Evolutionary conservation across 1,140 invertebrate genomes (phyloP).

Genomic region (Forficula auricularia): DNA sequence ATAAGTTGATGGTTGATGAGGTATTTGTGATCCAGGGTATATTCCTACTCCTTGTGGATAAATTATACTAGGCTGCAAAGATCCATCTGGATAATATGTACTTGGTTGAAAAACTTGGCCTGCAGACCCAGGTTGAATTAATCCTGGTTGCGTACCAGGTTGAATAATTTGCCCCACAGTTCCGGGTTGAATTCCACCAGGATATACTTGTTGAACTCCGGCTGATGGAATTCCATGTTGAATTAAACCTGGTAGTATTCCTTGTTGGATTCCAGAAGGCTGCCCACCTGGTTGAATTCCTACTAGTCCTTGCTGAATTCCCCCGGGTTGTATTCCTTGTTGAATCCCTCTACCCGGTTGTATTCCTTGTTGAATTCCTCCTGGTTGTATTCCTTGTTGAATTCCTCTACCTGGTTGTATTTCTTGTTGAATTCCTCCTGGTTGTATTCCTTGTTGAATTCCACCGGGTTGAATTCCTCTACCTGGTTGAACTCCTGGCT

Average conservation of each 20-base stretch:
- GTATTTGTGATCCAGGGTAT: not conserved
- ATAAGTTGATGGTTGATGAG: not conserved
- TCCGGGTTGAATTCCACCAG: not conserved
- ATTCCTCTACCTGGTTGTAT: conserved; percentile 8
- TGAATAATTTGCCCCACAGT: conserved; percentile 2
- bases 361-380: conserved; percentile 4
- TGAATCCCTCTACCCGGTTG: conserved; percentile 6
- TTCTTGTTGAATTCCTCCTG: conserved; percentile 9
- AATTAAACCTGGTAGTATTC: not conserved
- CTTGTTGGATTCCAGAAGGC: not conserved
- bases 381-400: conserved; percentile 6
- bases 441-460: conserved; percentile 8
- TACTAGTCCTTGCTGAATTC: no score
- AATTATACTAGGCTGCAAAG: not conserved
- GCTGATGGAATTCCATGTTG: not conserved
- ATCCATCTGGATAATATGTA: not conserved
- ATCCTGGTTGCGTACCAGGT: no score
- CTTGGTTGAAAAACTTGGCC: not conserved
- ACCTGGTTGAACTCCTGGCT: conserved; percentile 6
- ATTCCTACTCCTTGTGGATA: not conserved
- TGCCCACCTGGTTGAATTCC: not conserved
- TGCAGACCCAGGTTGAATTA: not conserved
- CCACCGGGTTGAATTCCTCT: conserved; percentile 2
- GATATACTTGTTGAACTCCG: conserved; percentile 1
- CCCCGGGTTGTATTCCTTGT: not conserved